Conservation (phyloP, 2,888 invertebrate species). For the Coelopa pilipes region DNA sequence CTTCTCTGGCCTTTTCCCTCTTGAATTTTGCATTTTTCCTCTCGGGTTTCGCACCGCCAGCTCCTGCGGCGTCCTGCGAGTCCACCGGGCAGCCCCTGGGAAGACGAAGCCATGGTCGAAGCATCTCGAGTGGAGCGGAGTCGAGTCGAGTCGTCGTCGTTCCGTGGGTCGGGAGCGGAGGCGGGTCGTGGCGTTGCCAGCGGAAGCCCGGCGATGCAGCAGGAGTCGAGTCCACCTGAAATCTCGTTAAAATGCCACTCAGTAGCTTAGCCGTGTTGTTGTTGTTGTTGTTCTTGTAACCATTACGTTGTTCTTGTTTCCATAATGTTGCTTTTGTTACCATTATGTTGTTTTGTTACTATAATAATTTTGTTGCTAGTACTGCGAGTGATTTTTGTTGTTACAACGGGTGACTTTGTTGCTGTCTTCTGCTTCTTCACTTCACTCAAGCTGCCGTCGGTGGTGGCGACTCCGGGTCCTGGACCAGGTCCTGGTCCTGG, state of each 20-base stretch:
- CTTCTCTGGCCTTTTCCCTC: too few relatives aligned
- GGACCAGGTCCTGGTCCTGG: neutral
- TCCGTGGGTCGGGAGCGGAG: neutral
- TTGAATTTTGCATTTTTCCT: neutral
- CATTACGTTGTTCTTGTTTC: too few relatives aligned
- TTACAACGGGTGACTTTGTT: too few relatives aligned
- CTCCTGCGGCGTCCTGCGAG: neutral
- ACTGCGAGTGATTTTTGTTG: too few relatives aligned
- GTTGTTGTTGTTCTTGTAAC: neutral
- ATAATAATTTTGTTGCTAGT: too few relatives aligned
- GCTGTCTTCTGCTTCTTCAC: neutral
- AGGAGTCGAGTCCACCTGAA: constrained; percentile 29
- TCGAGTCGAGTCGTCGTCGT: neutral
- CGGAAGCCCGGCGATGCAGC: neutral
- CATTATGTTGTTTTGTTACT: too few relatives aligned
- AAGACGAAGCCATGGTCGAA: neutral
- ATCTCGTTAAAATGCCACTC: constrained; percentile 35
- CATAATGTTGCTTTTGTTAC: too few relatives aligned
- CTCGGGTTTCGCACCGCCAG: neutral
- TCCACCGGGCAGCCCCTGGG: neutral
- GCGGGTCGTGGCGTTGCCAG: neutral
- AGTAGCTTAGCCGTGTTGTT: constrained; percentile 16
- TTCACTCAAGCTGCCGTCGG: constrained; percentile 9
- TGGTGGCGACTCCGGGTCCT: neutral
- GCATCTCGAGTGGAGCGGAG: too few relatives aligned